Evolutionary conservation across 2,797 vertebrate genomes (phyloP).

Genomic region (Aulostomus chinensis): DNA sequence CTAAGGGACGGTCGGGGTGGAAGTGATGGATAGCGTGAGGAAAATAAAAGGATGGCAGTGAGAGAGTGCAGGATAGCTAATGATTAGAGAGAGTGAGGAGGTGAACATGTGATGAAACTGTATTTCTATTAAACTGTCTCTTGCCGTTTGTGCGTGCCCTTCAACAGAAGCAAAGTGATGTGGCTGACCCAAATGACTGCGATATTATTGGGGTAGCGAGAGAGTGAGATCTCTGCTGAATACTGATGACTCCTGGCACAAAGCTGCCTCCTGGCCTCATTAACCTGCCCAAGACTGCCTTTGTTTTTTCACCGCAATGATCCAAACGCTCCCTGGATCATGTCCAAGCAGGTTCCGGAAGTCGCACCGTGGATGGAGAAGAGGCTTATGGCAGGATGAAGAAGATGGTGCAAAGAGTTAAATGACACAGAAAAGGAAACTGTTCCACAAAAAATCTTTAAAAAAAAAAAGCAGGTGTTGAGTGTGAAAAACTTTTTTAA

Average conservation of each 20-base stretch:
- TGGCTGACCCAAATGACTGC: constrained; percentile 71
- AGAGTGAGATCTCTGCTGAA: constrained; percentile 45
- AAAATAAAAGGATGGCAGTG: constrained; percentile 30
- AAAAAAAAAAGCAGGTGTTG: no score
- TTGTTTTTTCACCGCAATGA: constrained; percentile 50
- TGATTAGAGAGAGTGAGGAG: constrained; percentile 42
- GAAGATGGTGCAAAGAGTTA: no score
- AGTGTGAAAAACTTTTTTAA: constrained; percentile 23
- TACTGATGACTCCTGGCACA: constrained; percentile 68
- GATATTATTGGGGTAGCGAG: constrained; percentile 63
- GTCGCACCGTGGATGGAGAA: constrained; percentile 1
- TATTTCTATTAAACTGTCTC: constrained; percentile 53
- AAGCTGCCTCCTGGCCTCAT: constrained; percentile 75
- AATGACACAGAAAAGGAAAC: constrained; percentile 5
- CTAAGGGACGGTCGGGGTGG: background rate
- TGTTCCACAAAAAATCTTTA: no score
- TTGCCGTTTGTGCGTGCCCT: constrained; percentile 35
- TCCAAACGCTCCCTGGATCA: constrained; percentile 37
- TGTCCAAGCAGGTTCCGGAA: constrained; percentile 31
- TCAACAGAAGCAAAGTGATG: constrained; percentile 51
- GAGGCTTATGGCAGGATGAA: no score
- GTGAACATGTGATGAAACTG: constrained; percentile 43
- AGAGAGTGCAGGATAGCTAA: constrained; percentile 33
- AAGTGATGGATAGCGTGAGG: constrained; percentile 19
- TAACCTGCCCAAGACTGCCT: constrained; percentile 74